Evolutionary conservation across 2,797 vertebrate species (phyloP).

Genomic region (Lithobates sylvaticus): DNA sequence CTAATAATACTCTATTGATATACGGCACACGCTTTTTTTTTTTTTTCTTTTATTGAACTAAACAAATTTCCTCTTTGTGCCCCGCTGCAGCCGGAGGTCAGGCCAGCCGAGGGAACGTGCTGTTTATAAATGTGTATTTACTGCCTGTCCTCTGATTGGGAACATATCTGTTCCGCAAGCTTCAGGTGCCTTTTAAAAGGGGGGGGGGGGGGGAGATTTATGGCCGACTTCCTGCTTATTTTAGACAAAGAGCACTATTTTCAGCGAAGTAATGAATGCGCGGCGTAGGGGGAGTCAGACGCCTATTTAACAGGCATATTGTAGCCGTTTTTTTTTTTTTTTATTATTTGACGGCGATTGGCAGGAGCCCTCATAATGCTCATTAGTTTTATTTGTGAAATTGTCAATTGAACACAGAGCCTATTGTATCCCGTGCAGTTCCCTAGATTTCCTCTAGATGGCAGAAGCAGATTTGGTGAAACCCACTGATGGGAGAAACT

Average conservation of each 20-base stretch:
- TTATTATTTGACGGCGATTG: slow-evolving; percentile 41
- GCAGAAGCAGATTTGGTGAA: background rate
- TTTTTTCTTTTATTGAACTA: slow-evolving; percentile 76
- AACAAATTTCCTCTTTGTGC: slow-evolving; percentile 84
- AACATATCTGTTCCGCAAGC: slow-evolving; percentile 81
- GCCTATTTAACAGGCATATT: slow-evolving; percentile 46
- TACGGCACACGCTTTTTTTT: slow-evolving; percentile 71
- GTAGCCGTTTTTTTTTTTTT: slow-evolving; percentile 24
- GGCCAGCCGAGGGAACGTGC: slow-evolving; percentile 74
- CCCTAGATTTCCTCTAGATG: slow-evolving; percentile 9
- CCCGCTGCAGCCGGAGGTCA: slow-evolving; percentile 78
- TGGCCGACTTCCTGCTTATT: slow-evolving; percentile 79
- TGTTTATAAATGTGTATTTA: slow-evolving; percentile 84
- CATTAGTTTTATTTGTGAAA: slow-evolving; percentile 32
- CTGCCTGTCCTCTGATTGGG: slow-evolving; percentile 84
- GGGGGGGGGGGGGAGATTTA: slow-evolving; percentile 70
- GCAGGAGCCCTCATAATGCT: slow-evolving; percentile 23
- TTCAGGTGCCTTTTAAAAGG: slow-evolving; percentile 80
- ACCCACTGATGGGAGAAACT: no score
- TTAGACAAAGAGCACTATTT: slow-evolving; percentile 76
- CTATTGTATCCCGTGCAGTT: slow-evolving; percentile 5
- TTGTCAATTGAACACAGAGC: slow-evolving; percentile 24
- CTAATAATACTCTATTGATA: slow-evolving; percentile 82
- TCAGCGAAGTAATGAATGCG: slow-evolving; percentile 77
- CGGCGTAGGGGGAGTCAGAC: slow-evolving; percentile 69